Base-by-base conservation (phyloP, 2,888 invertebrate genomes). In the Spisula subtruncata region DNA sequence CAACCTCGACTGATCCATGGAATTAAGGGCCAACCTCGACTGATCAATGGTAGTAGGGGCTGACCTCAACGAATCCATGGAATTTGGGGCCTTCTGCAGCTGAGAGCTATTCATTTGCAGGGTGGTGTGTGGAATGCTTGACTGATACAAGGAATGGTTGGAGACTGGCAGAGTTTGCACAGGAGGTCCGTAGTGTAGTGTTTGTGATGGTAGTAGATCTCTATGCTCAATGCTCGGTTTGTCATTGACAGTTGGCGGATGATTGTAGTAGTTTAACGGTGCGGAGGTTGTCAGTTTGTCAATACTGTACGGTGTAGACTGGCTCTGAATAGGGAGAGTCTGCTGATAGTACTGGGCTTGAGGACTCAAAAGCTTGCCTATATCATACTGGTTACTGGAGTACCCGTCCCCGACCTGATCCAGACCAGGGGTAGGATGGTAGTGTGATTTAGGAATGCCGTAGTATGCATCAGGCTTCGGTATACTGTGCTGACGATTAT, bases 171-270 rank as follows among this genome's bases (percentile, higher is more conserved):
- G 29, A 20, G 56, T 16, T 48, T 80, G n/a, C 20, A 51, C 83
- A 46, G 89, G 86, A 18, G 87, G 90, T 20, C 91, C 91, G 71
- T 91, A 91, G 66, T 91, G 89, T 16, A 90, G 41, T 46, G 86
- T 89, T 82, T 89, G 86, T 60, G 86, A 87, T 29, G 85, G 89
- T 41, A 80, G 29, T 6, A 51, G 54, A 35, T 85, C 85, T 80
- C 80, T 54, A 6, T 79, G 85, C 14, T 85, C 85, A 25, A 51
- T 56, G 35, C 56, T 80, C 35, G 85, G 35, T 80, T 85, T 85
- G 32, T 85, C 85, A 80, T 41, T 71, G 10, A n/a, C 32, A 20
- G 41, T 85, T 4, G 87, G 82, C 18, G 75, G 29, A 14, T 86
- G 82, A n/a, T 56, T 81, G 51, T 90, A 85, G 60, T 84, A 90